Conservation (phyloP, 2,797 vertebrate genomes). For the Echiichthys vipera region DNA sequence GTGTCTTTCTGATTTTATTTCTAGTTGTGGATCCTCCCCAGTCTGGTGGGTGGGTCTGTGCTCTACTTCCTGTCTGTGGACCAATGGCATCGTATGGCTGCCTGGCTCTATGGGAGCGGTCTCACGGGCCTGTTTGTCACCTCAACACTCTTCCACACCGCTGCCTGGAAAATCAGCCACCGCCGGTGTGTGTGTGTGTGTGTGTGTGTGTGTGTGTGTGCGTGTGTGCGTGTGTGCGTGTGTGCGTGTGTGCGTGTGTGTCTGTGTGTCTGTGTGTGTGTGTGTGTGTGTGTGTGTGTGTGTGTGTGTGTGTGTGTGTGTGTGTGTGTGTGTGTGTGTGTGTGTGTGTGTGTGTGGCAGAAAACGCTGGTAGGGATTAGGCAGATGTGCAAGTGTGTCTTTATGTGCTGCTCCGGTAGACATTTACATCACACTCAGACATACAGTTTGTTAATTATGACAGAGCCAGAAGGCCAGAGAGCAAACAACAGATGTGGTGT, state of each 20-base stretch:
- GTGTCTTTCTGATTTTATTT: conserved; percentile 5
- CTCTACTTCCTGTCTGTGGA: conserved; percentile 90
- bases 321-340: conserved; percentile 13
- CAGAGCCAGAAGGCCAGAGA: conserved; percentile 34
- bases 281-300: conserved; percentile 73
- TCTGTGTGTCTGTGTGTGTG: conserved; percentile 11
- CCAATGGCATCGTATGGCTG: conserved; percentile 84
- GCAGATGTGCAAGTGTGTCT: conserved; percentile 28
- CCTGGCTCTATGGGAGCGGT: conserved; percentile 88
- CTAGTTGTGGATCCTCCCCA: conserved; percentile 91
- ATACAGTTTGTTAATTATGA: conserved; percentile 45
- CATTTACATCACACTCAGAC: conserved; percentile 34
- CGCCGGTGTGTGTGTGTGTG: conserved; percentile 85
- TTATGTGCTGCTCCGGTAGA: conserved; percentile 10
- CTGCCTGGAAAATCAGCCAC: conserved; percentile 96
- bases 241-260: conserved; percentile 28
- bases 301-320: conserved; percentile 34
- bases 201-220: conserved; percentile 19
- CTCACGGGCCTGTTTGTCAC: conserved; percentile 94
- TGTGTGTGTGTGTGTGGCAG: conserved; percentile 5
- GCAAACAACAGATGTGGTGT: conserved; percentile 50
- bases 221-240: conserved; percentile 3
- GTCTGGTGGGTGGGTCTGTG: conserved; percentile 90
- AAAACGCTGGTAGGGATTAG: conserved; percentile 2
- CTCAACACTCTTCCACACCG: conserved; percentile 94